Evolutionary conservation across 2,797 vertebrate species (phyloP).

Genomic region (Callimico goeldii): DNA sequence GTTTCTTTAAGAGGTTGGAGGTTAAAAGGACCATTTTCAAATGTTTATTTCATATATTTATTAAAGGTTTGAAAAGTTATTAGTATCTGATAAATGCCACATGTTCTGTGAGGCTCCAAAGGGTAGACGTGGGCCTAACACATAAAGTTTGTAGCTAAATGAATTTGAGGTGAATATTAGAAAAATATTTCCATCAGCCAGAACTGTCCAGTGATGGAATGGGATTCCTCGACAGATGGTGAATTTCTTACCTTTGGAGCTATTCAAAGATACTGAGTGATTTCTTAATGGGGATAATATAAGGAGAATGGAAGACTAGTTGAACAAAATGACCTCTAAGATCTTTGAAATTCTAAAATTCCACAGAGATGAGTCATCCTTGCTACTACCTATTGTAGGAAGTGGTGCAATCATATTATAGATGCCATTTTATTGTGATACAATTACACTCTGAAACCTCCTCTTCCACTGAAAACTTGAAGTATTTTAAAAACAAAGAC

Average conservation of each 20-base stretch:
- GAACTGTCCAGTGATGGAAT: not conserved
- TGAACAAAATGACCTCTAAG: not conserved
- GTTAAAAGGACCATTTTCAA: not conserved
- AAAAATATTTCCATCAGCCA: not conserved
- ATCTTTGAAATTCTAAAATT: not conserved
- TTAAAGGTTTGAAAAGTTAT: not conserved
- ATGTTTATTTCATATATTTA: not conserved
- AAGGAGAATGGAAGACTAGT: not conserved
- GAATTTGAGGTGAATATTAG: not conserved
- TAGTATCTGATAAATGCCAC: not conserved
- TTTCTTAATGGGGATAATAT: not conserved
- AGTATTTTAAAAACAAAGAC: conserved; percentile 16
- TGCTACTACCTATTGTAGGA: not conserved
- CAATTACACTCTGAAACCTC: not conserved
- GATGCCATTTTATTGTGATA: not conserved
- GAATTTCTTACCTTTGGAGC: not conserved
- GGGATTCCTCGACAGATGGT: not conserved
- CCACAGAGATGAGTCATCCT: not conserved
- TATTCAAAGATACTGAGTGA: not conserved
- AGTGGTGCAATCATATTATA: not conserved
- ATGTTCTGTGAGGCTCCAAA: not conserved
- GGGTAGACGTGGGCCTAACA: not conserved
- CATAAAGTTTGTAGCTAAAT: not conserved
- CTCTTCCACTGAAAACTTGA: not conserved
- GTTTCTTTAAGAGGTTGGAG: not conserved